Base-by-base conservation (phyloP, 2,888 invertebrate genomes). In the Drosophila basisetae region DNA sequence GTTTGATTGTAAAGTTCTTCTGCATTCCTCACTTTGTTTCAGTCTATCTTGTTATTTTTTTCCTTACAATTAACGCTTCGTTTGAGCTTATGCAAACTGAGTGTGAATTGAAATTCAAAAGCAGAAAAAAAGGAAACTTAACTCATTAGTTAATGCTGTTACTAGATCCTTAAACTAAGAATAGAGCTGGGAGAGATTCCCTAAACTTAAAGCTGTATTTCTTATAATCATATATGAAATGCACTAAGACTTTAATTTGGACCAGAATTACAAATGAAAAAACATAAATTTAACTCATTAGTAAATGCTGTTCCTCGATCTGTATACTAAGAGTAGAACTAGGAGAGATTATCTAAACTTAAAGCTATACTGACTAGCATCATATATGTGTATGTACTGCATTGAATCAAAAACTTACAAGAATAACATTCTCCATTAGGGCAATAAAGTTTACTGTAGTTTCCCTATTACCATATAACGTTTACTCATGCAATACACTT, bases 1-100 rank as follows among this genome's bases (percentile, higher is more conserved):
- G 47, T 69, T 76, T 75, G 68, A 59, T 74, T 76, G 60, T 65
- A 65, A 76, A 76, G 61, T 76, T 76, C 68, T 54, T 62, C 58
- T 52, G 47, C 59, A 75, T 49, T 73, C 25, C 55, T 31, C 22
- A 35, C 30, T 68, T 58, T 39, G 39, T 59, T 60, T 53, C 43
- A 54, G 54, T 70, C 47, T 39, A 33, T 50, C 49, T 41, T 33
- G 39, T 28, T 33, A n/a, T 28, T 22, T 28, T 49, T 58, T 64
- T 9, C 9, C 35, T 35, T 52, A 41, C 58, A 68, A 68, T 68
- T 68, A 68, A 68, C 68, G 50, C 70, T 68, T 68, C 50, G 70
- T 43, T 69, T 58, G 70, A 58, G 58, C 31, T 43, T 41, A 56
- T 69, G 58, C 69, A 52, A 68, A 68, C 70, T 69, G 58, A 35